Base-by-base conservation (phyloP, 2,888 invertebrate species). In the Amaurobius ferox region DNA sequence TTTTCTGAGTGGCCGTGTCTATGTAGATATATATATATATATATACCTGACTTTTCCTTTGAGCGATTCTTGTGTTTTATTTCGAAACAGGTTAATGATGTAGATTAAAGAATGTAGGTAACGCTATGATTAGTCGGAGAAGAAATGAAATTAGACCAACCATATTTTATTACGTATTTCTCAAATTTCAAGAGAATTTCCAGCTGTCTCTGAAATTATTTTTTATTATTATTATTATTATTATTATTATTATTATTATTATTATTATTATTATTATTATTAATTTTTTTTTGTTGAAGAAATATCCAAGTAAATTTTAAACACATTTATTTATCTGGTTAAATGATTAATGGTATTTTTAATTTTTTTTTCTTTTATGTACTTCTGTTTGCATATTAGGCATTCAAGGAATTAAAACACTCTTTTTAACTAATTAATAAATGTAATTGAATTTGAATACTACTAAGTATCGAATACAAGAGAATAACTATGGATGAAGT, bases 111-210 rank as follows among this genome's bases (percentile, higher is more conserved):
- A 70, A 40, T 70, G 29, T 11, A 29, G 35, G 61, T 68, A 48
- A 23, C 28, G 73, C 32, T 81, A 74, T 81, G 81, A 81, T 81
- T 81, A 62, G 39, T 61, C 29, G 29, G 44, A 71, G 64, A 64
- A 32, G 39, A 74, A 81, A 74, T 68, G 35, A 74, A 74, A 70
- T 68, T 39, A 74, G 72, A 40, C 62, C 40, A 66, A 64, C 40
- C 40, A 30, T 30, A 29, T 29, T 13, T 28, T 23, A 3, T 29
- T 30, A 16, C 16, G 29, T 64, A 6, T 64, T 64, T 64, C 30
- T 64, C 64, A 64, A 29, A n/a, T 64, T 64, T 30, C 64, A 16
- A n/a, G 16, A 16, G 64, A 64, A 23, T 23, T 55, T 55, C 23
- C 55, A 6, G 55, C 23, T 55, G 3, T 6, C 23, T 16, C 11